These are phyloP conservation scores for Erynnis tages DNA, from an alignment of 2,888 invertebrate species.

Conservation along the genomic window DNA sequence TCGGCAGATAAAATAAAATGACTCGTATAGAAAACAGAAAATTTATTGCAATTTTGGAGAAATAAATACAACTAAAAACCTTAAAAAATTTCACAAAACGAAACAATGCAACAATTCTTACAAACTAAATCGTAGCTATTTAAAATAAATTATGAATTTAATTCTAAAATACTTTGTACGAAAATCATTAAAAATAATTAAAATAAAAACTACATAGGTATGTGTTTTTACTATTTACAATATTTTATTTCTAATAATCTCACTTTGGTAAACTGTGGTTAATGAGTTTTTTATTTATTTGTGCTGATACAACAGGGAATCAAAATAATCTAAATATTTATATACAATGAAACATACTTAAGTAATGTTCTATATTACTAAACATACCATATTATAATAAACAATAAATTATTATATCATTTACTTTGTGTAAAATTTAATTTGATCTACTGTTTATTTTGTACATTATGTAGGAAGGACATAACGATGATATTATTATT, in stretches of 20 bases:
- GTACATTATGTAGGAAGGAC: no score
- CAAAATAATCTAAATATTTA: conserved; percentile 29
- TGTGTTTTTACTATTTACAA: conserved; percentile 55
- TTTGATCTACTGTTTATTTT: no score
- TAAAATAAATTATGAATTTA: conserved; percentile 64
- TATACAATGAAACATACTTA: conserved; percentile 29
- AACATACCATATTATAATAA: not conserved
- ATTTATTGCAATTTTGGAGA: conserved; percentile 63
- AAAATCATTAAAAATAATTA: conserved; percentile 38
- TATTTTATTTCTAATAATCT: conserved; percentile 73
- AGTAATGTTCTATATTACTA: not conserved
- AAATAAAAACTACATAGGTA: conserved; percentile 34
- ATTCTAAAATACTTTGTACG: conserved; percentile 75
- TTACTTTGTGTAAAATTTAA: no score
- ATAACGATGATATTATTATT: no score
- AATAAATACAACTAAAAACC: conserved; percentile 75
- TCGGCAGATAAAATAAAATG: conserved; percentile 30
- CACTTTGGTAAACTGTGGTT: conserved; percentile 83
- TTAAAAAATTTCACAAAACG: conserved; percentile 70
- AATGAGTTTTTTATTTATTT: conserved; percentile 55
- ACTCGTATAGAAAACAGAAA: conserved; percentile 60
- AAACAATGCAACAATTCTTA: conserved; percentile 76
- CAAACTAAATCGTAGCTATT: conserved; percentile 42
- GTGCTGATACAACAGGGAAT: conserved; percentile 17
- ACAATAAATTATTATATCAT: no score